Evolutionary conservation across 23 tunicate species (phyloP).

Genomic region (Styela clava): DNA sequence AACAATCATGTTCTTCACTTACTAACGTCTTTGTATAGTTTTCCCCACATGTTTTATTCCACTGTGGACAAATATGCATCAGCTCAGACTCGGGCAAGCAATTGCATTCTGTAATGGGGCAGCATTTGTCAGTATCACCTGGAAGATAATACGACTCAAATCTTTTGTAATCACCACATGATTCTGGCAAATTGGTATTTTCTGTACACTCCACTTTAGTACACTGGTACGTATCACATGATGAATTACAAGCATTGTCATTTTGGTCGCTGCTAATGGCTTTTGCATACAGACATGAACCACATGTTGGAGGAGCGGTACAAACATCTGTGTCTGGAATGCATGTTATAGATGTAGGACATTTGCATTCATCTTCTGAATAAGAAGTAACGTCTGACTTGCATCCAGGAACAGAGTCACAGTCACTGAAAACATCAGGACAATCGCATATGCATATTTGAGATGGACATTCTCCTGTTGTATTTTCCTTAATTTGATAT

Average conservation of each 20-base stretch:
- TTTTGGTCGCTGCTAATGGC: not conserved
- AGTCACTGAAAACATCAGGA: slow-evolving; percentile 13
- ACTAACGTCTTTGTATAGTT: slow-evolving; percentile 2
- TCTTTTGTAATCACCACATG: slow-evolving; percentile 21
- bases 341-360: slow-evolving; percentile 21
- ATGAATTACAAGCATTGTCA: slow-evolving; percentile 10
- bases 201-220: not conserved
- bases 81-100: slow-evolving; percentile 22
- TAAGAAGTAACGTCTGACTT: slow-evolving; percentile 13
- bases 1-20: slow-evolving; percentile 13
- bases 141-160: slow-evolving; percentile 1
- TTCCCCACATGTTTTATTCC: slow-evolving; percentile 16
- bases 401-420: slow-evolving; percentile 41
- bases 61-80: slow-evolving; percentile 24
- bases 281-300: slow-evolving; percentile 13
- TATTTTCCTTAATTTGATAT: slow-evolving; percentile 18
- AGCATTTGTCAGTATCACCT: slow-evolving; percentile 29
- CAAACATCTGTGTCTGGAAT: slow-evolving; percentile 29
- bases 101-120: slow-evolving; percentile 30
- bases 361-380: slow-evolving; percentile 20
- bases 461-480: slow-evolving; percentile 39
- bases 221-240: slow-evolving; percentile 34
- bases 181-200: not conserved
- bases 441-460: slow-evolving; percentile 38
- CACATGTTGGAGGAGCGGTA: slow-evolving; percentile 27